Evolutionary conservation across 2,113 vertebrate species (phyloP).

Genomic region (Phyllopteryx taeniolatus): DNA sequence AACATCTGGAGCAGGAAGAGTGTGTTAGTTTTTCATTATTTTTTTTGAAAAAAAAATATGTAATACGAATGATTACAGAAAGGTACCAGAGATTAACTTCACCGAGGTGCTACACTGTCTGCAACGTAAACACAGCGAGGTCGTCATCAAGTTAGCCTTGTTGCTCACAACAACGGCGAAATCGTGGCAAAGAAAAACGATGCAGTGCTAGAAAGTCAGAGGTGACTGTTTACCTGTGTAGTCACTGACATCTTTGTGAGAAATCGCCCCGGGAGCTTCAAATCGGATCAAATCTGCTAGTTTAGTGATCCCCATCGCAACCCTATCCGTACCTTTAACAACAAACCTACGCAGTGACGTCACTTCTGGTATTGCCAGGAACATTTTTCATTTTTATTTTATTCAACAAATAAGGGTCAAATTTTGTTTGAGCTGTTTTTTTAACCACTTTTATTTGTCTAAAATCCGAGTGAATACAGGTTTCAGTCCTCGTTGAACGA

Average conservation of each 20-base stretch:
- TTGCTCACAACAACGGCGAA: not conserved
- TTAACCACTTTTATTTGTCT: not conserved
- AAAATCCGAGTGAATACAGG: not conserved
- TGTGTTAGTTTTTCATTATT: too few species aligned
- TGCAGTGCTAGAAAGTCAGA: not conserved
- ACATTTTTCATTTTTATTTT: not conserved
- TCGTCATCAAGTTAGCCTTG: not conserved
- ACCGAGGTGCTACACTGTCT: not conserved
- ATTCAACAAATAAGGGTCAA: not conserved
- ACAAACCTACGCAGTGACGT: not conserved
- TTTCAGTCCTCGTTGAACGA: not conserved
- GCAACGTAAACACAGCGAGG: constrained; percentile 15
- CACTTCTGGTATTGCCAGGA: not conserved
- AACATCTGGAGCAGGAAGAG: too few species aligned
- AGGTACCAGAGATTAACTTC: too few species aligned
- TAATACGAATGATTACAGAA: too few species aligned
- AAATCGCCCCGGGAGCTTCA: constrained; percentile 53
- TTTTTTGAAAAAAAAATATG: too few species aligned
- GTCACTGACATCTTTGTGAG: constrained; percentile 66
- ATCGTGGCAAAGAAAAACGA: not conserved
- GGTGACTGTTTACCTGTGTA: constrained; percentile 57
- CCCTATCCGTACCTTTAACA: not conserved
- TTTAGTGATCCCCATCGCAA: constrained; percentile 72
- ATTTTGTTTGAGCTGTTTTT: not conserved
- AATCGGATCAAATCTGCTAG: constrained; percentile 69